These are phyloP conservation scores for Steatornis caripensis DNA, from an alignment of 2,113 vertebrate genomes.

Conservation along the genomic window DNA sequence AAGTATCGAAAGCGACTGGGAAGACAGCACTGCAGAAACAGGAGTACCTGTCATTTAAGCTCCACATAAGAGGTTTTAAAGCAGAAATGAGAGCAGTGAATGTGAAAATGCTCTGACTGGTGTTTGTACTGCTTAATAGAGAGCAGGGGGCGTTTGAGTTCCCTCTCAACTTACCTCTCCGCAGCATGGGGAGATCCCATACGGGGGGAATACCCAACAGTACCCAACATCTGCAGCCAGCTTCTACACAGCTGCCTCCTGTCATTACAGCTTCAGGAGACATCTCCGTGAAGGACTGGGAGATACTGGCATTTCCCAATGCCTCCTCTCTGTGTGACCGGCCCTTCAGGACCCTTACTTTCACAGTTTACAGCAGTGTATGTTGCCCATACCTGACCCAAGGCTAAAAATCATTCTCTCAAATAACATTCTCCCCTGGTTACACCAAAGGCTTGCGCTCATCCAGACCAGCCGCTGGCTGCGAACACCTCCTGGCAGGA, in stretches of 20 bases:
- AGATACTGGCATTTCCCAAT: background rate
- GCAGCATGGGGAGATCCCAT: background rate
- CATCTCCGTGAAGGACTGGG: background rate
- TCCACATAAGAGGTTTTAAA: background rate
- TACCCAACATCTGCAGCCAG: no score
- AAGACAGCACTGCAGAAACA: background rate
- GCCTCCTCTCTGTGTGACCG: background rate
- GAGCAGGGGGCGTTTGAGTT: background rate
- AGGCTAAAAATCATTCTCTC: background rate
- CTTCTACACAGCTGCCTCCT: background rate
- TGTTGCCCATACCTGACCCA: background rate
- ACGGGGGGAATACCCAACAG: background rate
- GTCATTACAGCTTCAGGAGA: background rate
- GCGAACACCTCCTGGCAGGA: background rate
- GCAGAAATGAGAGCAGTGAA: background rate
- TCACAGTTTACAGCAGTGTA: background rate
- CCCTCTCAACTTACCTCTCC: background rate
- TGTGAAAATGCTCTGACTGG: background rate
- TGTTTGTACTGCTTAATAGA: background rate
- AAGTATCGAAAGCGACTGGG: constrained; percentile 23
- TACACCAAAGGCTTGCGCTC: background rate
- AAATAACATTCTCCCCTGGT: background rate
- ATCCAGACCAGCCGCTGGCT: background rate
- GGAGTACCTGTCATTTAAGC: constrained; percentile 4
- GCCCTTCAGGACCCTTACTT: background rate